Evolutionary conservation across 2,113 vertebrate genomes (phyloP).

Genomic region (Prolemur simus): DNA sequence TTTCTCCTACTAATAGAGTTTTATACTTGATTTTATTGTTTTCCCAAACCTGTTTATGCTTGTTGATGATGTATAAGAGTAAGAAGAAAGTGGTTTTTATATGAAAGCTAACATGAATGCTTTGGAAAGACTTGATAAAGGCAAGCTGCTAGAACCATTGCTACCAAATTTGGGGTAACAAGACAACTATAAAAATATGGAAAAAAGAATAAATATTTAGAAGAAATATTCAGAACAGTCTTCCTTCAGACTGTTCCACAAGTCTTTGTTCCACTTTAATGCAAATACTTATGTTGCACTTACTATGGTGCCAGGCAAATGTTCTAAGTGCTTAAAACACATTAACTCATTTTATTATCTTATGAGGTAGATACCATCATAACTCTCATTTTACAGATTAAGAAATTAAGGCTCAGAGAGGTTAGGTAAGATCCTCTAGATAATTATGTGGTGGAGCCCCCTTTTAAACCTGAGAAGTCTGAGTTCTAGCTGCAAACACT

Average conservation of each 20-base stretch:
- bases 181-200: neutral
- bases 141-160: neutral
- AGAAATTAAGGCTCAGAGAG: neutral
- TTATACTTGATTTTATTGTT: neutral
- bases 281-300: neutral
- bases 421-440: neutral
- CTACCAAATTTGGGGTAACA: neutral
- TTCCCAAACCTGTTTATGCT: neutral
- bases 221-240: neutral
- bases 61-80: neutral
- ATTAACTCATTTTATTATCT: neutral
- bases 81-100: neutral
- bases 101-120: conserved; percentile 11
- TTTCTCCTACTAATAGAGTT: neutral
- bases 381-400: neutral
- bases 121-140: neutral
- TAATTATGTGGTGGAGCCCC: neutral
- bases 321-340: neutral
- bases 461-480: neutral
- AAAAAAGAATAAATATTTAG: neutral
- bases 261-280: neutral
- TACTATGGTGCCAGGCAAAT: neutral
- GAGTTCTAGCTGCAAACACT: neutral
- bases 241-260: neutral
- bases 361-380: neutral